Percentiles rank a stretch among this genome's conserved stretches.
Conservation (phyloP, 2,888 invertebrate genomes). For the Phengaris arion region DNA sequence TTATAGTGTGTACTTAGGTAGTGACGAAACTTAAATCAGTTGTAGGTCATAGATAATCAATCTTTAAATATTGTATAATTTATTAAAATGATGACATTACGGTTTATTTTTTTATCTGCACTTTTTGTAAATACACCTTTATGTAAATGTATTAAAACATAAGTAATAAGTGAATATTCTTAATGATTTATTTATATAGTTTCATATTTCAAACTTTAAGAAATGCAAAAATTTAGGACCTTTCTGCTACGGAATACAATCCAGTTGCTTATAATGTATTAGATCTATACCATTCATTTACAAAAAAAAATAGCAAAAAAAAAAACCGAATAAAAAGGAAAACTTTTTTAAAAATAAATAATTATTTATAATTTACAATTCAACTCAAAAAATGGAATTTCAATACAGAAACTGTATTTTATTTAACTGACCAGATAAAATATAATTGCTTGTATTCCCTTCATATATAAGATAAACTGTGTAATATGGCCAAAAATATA, state of each 20-base stretch:
- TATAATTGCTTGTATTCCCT: not conserved
- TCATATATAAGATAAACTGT: constrained; percentile 1
- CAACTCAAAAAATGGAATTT: too few species aligned
- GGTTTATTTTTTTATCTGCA: constrained; percentile 21
- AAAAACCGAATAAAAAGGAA: too few species aligned
- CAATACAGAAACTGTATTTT: too few species aligned
- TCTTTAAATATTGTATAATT: constrained; percentile 23
- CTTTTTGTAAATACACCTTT: constrained; percentile 21
- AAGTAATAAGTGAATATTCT: constrained; percentile 11
- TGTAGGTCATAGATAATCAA: not conserved
- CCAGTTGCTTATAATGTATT: not conserved
- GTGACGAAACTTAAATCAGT: constrained; percentile 3
- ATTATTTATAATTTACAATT: too few species aligned
- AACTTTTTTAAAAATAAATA: too few species aligned
- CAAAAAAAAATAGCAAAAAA: too few species aligned
- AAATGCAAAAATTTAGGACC: not conserved
- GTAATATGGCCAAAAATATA: constrained; percentile 1
- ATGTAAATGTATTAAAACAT: not conserved
- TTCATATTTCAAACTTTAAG: not conserved
- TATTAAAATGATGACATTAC: not conserved
- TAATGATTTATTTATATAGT: constrained; percentile 8
- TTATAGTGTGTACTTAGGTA: constrained; percentile 34
- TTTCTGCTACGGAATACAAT: not conserved
- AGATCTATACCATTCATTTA: not conserved
- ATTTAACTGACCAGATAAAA: not conserved